Conservation (phyloP, 2,113 vertebrate species). For the Toxotes jaculatrix region DNA sequence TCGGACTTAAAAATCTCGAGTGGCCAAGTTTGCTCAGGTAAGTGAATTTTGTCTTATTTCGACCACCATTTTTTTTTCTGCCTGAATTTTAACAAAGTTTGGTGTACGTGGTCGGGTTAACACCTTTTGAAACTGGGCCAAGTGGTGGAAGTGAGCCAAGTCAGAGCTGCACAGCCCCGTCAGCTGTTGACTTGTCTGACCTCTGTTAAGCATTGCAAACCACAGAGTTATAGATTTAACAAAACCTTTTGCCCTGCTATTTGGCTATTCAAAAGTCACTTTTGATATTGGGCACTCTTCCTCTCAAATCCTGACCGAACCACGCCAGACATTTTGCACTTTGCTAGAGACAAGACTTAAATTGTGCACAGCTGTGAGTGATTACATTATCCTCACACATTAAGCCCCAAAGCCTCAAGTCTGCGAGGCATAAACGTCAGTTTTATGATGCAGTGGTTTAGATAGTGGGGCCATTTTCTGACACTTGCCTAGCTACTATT, state of each 20-base stretch:
- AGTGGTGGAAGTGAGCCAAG: constrained; percentile 53
- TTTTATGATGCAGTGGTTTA: constrained; percentile 48
- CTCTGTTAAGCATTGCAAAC: constrained; percentile 44
- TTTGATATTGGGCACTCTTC: background rate
- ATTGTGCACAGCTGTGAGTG: background rate
- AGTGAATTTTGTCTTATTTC: background rate
- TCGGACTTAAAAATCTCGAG: constrained; percentile 21
- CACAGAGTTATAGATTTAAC: constrained; percentile 5
- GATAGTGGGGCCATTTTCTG: constrained; percentile 6
- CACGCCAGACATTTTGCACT: background rate
- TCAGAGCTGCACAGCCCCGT: constrained; percentile 11
- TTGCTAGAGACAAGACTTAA: background rate
- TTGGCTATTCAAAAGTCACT: background rate
- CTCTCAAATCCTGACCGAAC: background rate
- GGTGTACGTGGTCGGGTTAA: constrained; percentile 50
- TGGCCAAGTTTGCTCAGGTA: constrained; percentile 61
- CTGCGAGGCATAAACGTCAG: constrained; percentile 15
- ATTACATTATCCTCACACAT: background rate
- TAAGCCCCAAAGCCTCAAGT: background rate
- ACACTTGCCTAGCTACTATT: constrained; percentile 29
- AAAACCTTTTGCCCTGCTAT: background rate
- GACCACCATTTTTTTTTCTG: background rate
- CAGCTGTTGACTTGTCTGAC: constrained; percentile 66
- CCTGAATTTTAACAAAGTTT: background rate
- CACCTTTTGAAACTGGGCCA: constrained; percentile 62